Percentiles rank a stretch among this genome's conserved stretches.
Evolutionary conservation across 2,888 invertebrate genomes (phyloP).

Genomic region (Exephanes ischioxanthus): DNA sequence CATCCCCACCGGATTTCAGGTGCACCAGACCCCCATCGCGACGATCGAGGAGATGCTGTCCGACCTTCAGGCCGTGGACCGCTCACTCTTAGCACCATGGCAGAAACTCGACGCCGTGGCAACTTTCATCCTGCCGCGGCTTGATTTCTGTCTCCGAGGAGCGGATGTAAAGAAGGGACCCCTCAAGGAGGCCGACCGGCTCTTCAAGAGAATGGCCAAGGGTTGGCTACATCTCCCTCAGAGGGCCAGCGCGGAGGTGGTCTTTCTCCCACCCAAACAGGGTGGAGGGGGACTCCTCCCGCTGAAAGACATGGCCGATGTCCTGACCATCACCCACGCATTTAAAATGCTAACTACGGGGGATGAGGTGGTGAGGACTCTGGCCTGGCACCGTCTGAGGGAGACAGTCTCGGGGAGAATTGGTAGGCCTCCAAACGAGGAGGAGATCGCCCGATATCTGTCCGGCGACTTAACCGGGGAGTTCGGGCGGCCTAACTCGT

Average conservation of each 20-base stretch:
- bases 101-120: constrained; percentile 66
- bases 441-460: constrained; percentile 73
- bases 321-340: constrained; percentile 74
- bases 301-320: constrained; percentile 72
- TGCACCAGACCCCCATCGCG: constrained; percentile 58
- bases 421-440: constrained; percentile 41
- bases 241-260: constrained; percentile 74
- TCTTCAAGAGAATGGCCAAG: constrained; percentile 70
- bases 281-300: neutral
- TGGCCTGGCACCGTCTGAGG: constrained; percentile 70
- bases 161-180: constrained; percentile 70
- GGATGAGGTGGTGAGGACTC: constrained; percentile 67
- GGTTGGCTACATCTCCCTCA: constrained; percentile 77
- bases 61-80: constrained; percentile 62
- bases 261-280: constrained; percentile 52
- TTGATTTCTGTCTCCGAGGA: constrained; percentile 74
- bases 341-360: constrained; percentile 75
- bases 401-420: constrained; percentile 55
- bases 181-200: constrained; percentile 71
- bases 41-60: constrained; percentile 66
- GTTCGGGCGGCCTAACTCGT: constrained; percentile 65
- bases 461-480: constrained; percentile 70
- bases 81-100: constrained; percentile 67
- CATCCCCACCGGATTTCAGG: too few species aligned
- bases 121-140: constrained; percentile 74